These are phyloP conservation scores for Bos taurus DNA, from an alignment of 2,113 vertebrate species.

Conservation along the genomic window DNA sequence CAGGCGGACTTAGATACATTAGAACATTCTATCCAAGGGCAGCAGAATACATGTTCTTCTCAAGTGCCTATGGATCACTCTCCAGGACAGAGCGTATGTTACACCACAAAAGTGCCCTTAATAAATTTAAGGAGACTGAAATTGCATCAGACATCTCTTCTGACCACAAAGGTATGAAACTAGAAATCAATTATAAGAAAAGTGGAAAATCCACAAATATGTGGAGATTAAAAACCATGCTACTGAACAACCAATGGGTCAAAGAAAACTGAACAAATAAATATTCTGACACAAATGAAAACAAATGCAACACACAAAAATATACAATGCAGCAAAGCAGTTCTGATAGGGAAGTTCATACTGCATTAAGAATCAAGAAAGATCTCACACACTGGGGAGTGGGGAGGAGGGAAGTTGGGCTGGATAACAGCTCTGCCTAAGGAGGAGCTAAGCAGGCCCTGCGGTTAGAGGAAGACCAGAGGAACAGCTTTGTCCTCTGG, in stretches of 20 bases:
- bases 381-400: background rate
- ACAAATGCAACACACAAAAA: background rate
- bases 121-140: background rate
- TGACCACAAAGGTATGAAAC: background rate
- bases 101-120: background rate
- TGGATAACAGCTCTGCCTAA: background rate
- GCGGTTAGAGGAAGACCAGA: slow-evolving; percentile 24
- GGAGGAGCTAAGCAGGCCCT: background rate
- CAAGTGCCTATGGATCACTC: background rate
- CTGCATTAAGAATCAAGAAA: background rate
- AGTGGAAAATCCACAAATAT: background rate
- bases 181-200: background rate
- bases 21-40: background rate
- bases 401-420: background rate
- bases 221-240: background rate
- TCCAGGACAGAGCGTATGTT: background rate
- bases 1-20: background rate
- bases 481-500: slow-evolving; percentile 4
- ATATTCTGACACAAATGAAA: background rate
- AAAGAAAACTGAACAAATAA: background rate
- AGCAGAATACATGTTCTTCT: background rate
- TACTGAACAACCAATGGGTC: background rate
- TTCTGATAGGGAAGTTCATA: background rate
- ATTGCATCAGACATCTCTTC: background rate
- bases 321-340: background rate